Percentiles rank a stretch among this genome's conserved stretches.
Conservation (phyloP, 2,797 vertebrate genomes). For the Eurystomus glaucurus region DNA sequence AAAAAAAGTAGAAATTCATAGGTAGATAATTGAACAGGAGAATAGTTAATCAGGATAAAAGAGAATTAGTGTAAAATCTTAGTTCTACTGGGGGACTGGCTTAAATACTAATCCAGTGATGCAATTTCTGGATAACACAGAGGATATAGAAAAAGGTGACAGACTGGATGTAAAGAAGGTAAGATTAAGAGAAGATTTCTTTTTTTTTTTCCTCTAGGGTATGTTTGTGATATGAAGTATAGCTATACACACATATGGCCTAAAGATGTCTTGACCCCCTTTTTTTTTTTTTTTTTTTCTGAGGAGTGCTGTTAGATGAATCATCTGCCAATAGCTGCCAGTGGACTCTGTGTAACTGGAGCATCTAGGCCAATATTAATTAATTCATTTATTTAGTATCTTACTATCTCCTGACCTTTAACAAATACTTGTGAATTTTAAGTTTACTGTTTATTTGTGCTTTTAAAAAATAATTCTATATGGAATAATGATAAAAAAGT, state of each 20-base stretch:
- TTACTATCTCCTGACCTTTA: not conserved
- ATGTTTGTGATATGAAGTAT: not conserved
- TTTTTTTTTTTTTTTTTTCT: not conserved
- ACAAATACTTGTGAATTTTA: not conserved
- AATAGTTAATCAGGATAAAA: conserved; percentile 2
- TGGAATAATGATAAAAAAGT: not conserved
- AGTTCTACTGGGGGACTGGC: not conserved
- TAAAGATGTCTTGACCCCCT: not conserved
- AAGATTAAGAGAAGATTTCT: not conserved
- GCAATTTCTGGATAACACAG: not conserved
- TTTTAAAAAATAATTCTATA: not conserved
- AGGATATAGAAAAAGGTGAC: not conserved
- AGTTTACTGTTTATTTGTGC: not conserved
- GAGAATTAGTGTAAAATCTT: not conserved
- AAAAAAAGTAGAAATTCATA: not conserved
- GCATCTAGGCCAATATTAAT: not conserved
- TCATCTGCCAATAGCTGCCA: not conserved
- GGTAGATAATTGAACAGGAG: not conserved
- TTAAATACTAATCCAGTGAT: not conserved
- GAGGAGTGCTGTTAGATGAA: not conserved
- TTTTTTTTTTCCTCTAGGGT: not conserved
- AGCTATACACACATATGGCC: not conserved
- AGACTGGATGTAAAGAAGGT: not conserved
- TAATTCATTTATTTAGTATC: not conserved
- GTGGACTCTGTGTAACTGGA: not conserved